Evolutionary conservation across 2,797 vertebrate species (phyloP), one percentile per base, ranked within the genome.

Genomic region (Tokudaia muenninki): DNA sequence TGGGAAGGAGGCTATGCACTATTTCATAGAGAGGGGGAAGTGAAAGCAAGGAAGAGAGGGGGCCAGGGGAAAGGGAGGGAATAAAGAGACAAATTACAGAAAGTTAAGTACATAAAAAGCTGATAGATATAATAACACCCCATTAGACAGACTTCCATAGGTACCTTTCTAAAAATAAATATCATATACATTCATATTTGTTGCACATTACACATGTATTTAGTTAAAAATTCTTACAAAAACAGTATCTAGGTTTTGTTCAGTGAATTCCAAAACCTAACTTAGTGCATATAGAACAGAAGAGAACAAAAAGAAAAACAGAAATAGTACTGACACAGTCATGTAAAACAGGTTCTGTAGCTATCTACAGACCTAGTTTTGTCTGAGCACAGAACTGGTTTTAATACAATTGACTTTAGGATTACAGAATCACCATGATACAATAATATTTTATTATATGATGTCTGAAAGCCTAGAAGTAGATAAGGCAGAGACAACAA

Each of bases 91-190:
- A 44, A 41, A 87, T 16, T 22, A 37, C 22, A 84, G 12, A 63
- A 96, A 94, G 17, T 24, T 81, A 50, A 81, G 75, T 47, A 59
- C 7, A 65, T 44, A 89, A 6, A 67, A 50, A 41, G 65, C 61
- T 75, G 52, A 93, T 50, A 81, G 22, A 74, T 70, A 14, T 31
- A 67, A 63, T 31, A 24, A 21, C 22, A 82, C 61, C 50, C 37
- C 70, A 87, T 87, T 78, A 24, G 8, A 74, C 65, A 78, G n/a
- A n/a, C 21, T 79, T 72, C 57, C 81, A n/a, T 13, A 72, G 50
- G 59, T 80, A 93, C 70, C 50, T 92, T 86, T 75, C 26, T 92
- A 91, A 93, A 34, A 96, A 77, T 67, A 77, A 31, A 63, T 84
- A 47, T 21, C 11, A 37, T 29, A 55, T 6, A 55, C 29, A 9